Evolutionary conservation across 2,797 vertebrate genomes (phyloP).

Genomic region (Myotis planiceps): DNA sequence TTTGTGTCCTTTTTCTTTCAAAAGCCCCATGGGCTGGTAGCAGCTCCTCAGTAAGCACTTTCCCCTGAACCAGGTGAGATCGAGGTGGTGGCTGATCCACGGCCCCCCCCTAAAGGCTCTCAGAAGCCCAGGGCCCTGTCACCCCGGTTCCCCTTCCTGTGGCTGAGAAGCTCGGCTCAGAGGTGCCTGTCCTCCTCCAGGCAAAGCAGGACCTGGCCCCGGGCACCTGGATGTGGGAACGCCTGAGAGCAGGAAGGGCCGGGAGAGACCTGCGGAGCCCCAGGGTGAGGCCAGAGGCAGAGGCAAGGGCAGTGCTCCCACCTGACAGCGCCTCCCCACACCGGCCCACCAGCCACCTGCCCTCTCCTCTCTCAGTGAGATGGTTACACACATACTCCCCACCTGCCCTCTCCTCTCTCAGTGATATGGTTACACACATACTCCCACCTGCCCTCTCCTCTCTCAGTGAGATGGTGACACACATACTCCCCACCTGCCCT

Average conservation of each 20-base stretch:
- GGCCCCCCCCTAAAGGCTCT: neutral
- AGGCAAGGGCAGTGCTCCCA: constrained; percentile 38
- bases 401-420: no score
- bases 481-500: no score
- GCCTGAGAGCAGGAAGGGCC: neutral
- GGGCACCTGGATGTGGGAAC: no score
- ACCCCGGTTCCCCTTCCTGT: neutral
- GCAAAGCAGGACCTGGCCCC: no score
- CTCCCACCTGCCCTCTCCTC: no score
- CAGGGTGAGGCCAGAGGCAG: neutral
- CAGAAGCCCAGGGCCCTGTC: neutral
- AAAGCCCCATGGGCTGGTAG: neutral
- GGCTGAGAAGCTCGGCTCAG: no score
- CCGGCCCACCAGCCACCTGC: no score
- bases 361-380: no score
- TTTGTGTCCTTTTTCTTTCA: neutral
- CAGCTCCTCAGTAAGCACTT: neutral
- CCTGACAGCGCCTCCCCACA: neutral
- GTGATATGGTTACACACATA: no score
- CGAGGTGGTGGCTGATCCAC: no score
- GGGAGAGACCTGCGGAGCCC: neutral
- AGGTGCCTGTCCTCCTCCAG: neutral
- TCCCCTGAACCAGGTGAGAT: neutral
- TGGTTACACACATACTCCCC: no score
- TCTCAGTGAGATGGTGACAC: no score